Conservation (phyloP, 2,113 vertebrate genomes). For the Limnothrissa miodon region DNA sequence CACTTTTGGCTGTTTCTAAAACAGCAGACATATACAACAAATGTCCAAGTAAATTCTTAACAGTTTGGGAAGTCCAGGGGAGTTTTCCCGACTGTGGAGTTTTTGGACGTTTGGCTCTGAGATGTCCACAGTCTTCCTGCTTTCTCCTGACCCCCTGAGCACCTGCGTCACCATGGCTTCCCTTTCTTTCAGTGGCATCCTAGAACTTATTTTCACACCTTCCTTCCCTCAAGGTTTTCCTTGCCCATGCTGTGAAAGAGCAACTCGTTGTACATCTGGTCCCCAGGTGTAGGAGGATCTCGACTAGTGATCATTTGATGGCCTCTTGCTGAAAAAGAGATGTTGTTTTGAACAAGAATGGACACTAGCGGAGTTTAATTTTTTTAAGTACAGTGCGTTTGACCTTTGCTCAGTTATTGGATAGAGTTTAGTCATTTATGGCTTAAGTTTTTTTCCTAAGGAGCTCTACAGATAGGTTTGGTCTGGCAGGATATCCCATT, state of each 20-base stretch:
- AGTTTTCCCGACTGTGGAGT: constrained; percentile 48
- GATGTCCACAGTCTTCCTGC: constrained; percentile 61
- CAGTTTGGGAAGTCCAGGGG: constrained; percentile 45
- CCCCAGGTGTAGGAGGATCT: constrained; percentile 27
- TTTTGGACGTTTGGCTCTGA: background rate
- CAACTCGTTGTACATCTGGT: constrained; percentile 21
- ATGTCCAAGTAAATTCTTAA: constrained; percentile 51
- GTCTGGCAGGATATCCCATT: constrained; percentile 29
- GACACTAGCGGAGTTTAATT: background rate
- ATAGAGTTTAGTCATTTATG: background rate
- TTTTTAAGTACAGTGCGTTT: background rate
- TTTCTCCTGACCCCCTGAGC: constrained; percentile 32
- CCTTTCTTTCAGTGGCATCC: constrained; percentile 39
- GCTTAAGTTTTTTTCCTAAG: background rate
- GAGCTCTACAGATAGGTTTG: background rate
- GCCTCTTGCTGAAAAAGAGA: background rate
- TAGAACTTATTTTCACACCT: constrained; percentile 50
- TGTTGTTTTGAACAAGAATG: background rate
- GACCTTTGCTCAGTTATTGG: background rate
- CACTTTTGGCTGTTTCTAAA: background rate
- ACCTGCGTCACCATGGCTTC: constrained; percentile 59
- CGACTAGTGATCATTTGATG: background rate
- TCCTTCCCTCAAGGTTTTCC: constrained; percentile 13
- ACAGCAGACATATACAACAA: constrained; percentile 43
- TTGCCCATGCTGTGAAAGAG: constrained; percentile 10